phyloP scores from a whole-genome alignment of 2,797 vertebrate genomes.

The Potorous gilbertii region DNA sequence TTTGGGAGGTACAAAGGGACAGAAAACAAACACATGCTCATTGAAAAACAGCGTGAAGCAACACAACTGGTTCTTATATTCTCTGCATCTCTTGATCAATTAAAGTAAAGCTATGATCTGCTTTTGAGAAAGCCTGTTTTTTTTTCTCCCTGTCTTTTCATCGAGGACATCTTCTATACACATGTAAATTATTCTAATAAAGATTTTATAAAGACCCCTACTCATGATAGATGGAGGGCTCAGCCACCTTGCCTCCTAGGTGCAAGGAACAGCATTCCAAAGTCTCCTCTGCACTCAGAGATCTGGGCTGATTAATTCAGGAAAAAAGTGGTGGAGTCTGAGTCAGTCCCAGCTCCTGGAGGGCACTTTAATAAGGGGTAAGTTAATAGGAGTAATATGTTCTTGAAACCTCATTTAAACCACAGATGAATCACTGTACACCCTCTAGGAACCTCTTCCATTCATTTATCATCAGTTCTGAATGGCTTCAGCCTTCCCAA shows the following conservation, averaged over 20 bases:
- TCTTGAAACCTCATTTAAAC: not conserved
- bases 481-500: not conserved
- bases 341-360: slow-evolving; percentile 29
- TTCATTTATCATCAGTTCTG: not conserved
- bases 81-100: not conserved
- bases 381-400: slow-evolving; percentile 21
- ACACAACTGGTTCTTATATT: not conserved
- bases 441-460: not conserved
- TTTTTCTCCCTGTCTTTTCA: not conserved
- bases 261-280: not conserved
- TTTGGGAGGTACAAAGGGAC: not conserved
- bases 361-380: slow-evolving; percentile 38
- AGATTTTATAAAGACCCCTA: not conserved
- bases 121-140: not conserved
- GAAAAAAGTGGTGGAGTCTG: not conserved
- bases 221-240: not conserved
- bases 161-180: not conserved
- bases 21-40: not conserved
- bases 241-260: not conserved
- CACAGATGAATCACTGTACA: not conserved
- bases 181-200: not conserved
- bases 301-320: slow-evolving; percentile 10
- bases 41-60: not conserved
- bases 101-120: not conserved
- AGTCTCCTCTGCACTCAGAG: not conserved